Evolutionary conservation across 2,888 invertebrate species (phyloP).

Genomic region (Spialia ferax): DNA sequence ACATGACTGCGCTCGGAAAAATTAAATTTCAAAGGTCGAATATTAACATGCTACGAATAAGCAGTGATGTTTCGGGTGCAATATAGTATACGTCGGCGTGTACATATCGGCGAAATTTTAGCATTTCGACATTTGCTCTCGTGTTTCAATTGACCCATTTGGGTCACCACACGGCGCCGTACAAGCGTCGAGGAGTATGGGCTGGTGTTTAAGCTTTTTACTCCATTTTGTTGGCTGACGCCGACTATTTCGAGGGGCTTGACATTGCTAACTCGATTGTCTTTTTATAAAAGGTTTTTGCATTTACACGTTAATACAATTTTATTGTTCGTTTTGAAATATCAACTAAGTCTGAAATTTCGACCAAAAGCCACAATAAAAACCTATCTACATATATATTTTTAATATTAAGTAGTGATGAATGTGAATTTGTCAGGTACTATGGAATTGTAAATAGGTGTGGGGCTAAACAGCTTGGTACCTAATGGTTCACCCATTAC

Average conservation of each 20-base stretch:
- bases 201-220: constrained; percentile 30
- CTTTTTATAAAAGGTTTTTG: constrained; percentile 12
- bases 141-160: constrained; percentile 69
- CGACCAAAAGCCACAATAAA: too few relatives aligned
- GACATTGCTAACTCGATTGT: constrained; percentile 19
- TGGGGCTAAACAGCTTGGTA: too few relatives aligned
- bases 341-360: too few relatives aligned
- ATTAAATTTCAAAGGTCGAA: constrained; percentile 14
- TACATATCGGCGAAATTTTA: constrained; percentile 63
- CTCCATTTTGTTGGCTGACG: constrained; percentile 26
- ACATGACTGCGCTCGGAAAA: constrained; percentile 5
- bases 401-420: too few relatives aligned
- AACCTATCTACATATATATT: too few relatives aligned
- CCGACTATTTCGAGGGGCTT: constrained; percentile 27
- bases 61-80: constrained; percentile 29
- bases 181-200: constrained; percentile 31
- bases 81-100: constrained; percentile 48
- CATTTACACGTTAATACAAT: not conserved
- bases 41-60: constrained; percentile 20
- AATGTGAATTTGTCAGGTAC: too few relatives aligned
- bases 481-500: too few relatives aligned
- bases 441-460: too few relatives aligned
- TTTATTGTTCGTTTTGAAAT: not conserved
- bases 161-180: constrained; percentile 49
- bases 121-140: constrained; percentile 68